Evolutionary conservation across 2,797 vertebrate genomes (phyloP).

Genomic region (Triplophysa bombifrons): DNA sequence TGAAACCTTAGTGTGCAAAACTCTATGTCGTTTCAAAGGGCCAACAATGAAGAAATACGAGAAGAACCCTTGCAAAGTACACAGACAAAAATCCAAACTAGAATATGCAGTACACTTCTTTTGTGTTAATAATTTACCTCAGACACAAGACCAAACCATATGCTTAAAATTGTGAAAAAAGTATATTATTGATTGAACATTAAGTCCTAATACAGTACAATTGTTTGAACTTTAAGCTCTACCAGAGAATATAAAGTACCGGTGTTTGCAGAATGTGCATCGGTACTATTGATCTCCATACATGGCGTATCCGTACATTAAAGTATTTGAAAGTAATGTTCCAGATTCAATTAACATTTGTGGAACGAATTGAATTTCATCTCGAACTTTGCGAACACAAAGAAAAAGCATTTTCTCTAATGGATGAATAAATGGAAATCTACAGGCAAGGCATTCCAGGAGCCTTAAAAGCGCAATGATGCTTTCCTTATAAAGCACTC

Average conservation of each 20-base stretch:
- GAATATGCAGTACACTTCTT: too few relatives aligned
- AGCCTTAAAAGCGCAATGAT: not conserved
- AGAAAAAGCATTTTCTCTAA: not conserved
- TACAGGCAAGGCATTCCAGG: not conserved
- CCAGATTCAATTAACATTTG: not conserved
- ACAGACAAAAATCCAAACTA: too few relatives aligned
- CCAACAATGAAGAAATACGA: conserved; percentile 16
- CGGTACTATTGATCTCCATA: not conserved
- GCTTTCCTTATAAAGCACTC: not conserved
- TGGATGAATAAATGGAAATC: not conserved
- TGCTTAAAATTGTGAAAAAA: too few relatives aligned
- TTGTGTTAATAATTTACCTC: too few relatives aligned
- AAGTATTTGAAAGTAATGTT: not conserved
- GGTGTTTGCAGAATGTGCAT: not conserved
- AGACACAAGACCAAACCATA: too few relatives aligned
- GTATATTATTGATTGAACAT: not conserved
- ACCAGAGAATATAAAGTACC: not conserved
- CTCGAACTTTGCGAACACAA: not conserved
- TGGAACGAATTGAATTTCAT: not conserved
- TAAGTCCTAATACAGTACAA: not conserved
- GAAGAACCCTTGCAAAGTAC: conserved; percentile 9
- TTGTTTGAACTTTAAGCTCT: not conserved
- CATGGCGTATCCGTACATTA: not conserved
- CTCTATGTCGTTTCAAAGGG: conserved; percentile 7
- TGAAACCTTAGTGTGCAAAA: not conserved